Conservation (phyloP, 30 jellyfish, hydroid and myxozoan genomes). For the Morbakka virulenta region DNA sequence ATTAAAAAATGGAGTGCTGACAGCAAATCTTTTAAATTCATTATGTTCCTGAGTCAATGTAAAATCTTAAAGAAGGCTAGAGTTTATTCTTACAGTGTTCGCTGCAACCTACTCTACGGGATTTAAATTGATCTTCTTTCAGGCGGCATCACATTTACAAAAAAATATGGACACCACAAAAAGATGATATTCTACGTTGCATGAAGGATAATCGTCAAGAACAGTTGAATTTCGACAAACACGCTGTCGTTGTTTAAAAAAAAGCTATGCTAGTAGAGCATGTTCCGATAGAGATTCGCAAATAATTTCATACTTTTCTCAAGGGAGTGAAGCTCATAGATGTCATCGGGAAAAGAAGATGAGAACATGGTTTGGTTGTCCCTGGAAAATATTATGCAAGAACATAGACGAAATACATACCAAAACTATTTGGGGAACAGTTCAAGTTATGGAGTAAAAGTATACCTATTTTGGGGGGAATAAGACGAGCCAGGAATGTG, state of each 20-base stretch:
- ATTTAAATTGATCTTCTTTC: neutral
- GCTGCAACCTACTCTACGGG: neutral
- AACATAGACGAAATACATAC: no score
- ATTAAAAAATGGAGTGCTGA: conserved; percentile 20
- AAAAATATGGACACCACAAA: neutral
- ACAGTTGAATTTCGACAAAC: neutral
- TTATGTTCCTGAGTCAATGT: neutral
- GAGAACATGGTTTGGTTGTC: no score
- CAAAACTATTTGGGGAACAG: no score
- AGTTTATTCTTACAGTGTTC: neutral
- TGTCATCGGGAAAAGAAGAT: no score
- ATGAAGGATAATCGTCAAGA: neutral
- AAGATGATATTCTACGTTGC: neutral
- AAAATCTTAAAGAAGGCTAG: neutral
- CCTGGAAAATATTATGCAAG: no score
- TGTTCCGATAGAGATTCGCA: no score
- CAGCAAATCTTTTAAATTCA: neutral
- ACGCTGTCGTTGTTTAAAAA: neutral
- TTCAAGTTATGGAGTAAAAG: no score
- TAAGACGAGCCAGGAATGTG: no score
- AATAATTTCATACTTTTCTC: no score
- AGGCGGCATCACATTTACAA: neutral
- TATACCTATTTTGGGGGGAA: no score
- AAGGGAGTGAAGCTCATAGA: no score
- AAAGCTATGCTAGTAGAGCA: neutral